phyloP scores from a whole-genome alignment of 2,797 vertebrate genomes.

The Poecilia velifera region DNA sequence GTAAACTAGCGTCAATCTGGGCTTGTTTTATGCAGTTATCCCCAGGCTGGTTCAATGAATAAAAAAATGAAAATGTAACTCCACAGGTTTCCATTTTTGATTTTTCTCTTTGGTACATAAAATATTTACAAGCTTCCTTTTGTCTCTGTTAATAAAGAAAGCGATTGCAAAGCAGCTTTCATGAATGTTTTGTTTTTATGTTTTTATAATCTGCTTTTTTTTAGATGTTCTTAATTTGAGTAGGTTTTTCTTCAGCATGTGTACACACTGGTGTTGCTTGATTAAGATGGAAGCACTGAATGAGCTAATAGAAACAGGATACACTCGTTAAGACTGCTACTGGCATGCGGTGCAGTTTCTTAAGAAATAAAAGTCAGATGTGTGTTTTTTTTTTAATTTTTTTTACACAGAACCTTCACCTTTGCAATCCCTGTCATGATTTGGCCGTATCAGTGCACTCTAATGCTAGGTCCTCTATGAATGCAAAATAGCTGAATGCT shows the following conservation, averaged over 20 bases:
- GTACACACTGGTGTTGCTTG: slow-evolving; percentile 2
- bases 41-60: slow-evolving; percentile 22
- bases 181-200: neutral
- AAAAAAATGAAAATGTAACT: neutral
- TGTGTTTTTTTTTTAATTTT: neutral
- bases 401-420: slow-evolving; percentile 41
- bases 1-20: slow-evolving; percentile 36
- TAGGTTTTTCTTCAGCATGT: neutral
- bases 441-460: slow-evolving; percentile 35
- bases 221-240: neutral
- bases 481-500: slow-evolving; percentile 28
- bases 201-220: neutral
- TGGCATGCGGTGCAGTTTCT: slow-evolving; percentile 54
- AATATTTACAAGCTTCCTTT: neutral
- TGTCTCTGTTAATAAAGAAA: slow-evolving; percentile 23
- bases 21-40: slow-evolving; percentile 46
- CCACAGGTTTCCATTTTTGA: slow-evolving; percentile 17
- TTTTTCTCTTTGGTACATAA: neutral
- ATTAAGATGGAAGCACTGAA: neutral
- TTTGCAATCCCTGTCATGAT: slow-evolving; percentile 35
- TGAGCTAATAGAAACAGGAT: slow-evolving; percentile 52
- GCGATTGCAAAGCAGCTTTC: slow-evolving; percentile 13
- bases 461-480: slow-evolving; percentile 43
- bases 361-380: slow-evolving; percentile 31
- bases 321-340: slow-evolving; percentile 52